Base-by-base conservation (phyloP, 1,140 invertebrate genomes). In the Pollicipes pollicipes region DNA sequence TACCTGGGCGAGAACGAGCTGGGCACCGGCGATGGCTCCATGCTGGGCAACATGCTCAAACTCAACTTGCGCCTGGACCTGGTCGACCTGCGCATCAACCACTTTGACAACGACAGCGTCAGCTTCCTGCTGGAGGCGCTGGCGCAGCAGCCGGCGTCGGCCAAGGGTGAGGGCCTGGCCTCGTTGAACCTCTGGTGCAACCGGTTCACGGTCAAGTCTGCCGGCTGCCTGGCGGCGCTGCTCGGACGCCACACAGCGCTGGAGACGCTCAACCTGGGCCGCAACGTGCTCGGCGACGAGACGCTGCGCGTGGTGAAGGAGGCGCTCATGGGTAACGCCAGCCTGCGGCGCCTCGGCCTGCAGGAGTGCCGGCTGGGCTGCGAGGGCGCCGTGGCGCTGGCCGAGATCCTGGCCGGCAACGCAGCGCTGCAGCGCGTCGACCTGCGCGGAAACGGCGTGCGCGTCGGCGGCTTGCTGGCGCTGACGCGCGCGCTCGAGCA, bases 131-230 rank as follows among this genome's bases (percentile, higher is more conserved):
- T 87, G 70, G 85, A 89, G 69, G 88, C 89, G n/a, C 78, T 93
- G 28, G 84, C 84, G 29, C 84, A 88, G 75, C 88, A 91, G 79
- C 73, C 32, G 32, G 32, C 32, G 4, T 6, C 32, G 4, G 32
- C 4, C 32, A 35, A 35, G 32, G 32, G 32, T 3, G 80, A 82
- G 71, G 90, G 90, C 21, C 81, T 93, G n/a, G 85, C 84, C 68
- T 88, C 90, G 58, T 81, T 94, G 26, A 86, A 91, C 26, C 76
- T 93, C 26, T 92, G 90, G 89, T 91, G 91, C 79, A 94, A 93
- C 79, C 87, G 89, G 77, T 80, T 93, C 64, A 90, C 88, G 29
- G 85, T 86, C 76, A 86, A 87, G 75, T 86, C 85, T 67, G 87
- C 88, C 73, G 75, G 81, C 24, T 80, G 86, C 75, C 78, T 92